Conservation (phyloP, 2,797 vertebrate species). For the Peromyscus aztecus region DNA sequence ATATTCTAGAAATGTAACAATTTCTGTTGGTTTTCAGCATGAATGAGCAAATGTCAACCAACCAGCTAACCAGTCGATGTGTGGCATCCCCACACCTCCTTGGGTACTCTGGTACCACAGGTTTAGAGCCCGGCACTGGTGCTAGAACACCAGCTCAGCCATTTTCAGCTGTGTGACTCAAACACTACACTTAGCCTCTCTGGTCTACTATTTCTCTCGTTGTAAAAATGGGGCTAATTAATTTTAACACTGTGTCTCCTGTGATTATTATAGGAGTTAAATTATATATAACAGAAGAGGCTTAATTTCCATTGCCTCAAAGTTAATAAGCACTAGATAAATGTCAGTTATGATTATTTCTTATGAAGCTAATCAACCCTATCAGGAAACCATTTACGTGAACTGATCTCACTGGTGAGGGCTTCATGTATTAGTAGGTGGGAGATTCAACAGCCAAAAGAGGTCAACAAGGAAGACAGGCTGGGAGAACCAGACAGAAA, state of each 20-base stretch:
- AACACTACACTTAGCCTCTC: constrained; percentile 6
- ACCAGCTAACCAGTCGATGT: background rate
- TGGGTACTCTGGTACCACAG: background rate
- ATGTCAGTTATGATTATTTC: constrained; percentile 35
- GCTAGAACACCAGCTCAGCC: background rate
- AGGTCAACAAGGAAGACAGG: background rate
- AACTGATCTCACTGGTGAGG: background rate
- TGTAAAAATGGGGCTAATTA: constrained; percentile 16
- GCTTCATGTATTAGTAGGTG: background rate
- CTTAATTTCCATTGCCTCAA: background rate
- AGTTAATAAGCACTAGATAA: constrained; percentile 34
- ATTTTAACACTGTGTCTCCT: background rate
- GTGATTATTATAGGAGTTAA: background rate
- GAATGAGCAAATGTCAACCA: background rate
- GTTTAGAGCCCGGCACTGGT: background rate
- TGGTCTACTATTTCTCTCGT: background rate
- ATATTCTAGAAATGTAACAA: background rate
- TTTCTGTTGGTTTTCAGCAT: background rate
- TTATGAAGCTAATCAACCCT: constrained; percentile 48
- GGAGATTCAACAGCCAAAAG: background rate
- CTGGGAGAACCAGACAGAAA: background rate
- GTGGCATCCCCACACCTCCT: background rate
- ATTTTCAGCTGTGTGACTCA: constrained; percentile 25
- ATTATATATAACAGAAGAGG: constrained; percentile 47
- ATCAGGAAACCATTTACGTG: constrained; percentile 21